Evolutionary conservation across 53 echinoderm and acorn worm genomes (phyloP).

Genomic region (Hippasteria phrygiana): DNA sequence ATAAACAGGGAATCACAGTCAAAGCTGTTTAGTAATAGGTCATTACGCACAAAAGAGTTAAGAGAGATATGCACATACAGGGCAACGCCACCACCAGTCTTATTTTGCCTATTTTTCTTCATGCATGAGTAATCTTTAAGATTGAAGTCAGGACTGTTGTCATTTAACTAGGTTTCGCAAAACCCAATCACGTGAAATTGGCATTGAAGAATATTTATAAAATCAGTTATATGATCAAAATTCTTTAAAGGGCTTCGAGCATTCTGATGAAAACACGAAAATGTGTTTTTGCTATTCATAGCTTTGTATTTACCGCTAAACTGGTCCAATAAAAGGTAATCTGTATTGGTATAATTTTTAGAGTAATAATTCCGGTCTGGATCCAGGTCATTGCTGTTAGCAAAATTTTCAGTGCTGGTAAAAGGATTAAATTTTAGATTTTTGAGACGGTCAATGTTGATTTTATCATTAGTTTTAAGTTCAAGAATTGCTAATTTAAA

Average conservation of each 20-base stretch:
- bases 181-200: conserved; percentile 5
- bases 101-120: conserved; percentile 29
- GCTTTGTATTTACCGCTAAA: background rate
- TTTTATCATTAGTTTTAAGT: background rate
- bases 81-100: conserved; percentile 20
- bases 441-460: background rate
- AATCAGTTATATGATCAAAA: conserved; percentile 12
- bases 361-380: background rate
- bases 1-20: conserved; percentile 40
- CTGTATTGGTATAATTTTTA: background rate
- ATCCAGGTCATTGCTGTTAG: background rate
- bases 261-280: conserved; percentile 11
- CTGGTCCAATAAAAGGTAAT: background rate
- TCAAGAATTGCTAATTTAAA: background rate
- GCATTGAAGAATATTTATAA: background rate
- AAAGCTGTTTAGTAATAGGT: background rate
- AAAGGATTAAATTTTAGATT: background rate
- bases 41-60: background rate
- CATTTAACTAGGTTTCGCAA: conserved; percentile 18
- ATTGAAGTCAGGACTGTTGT: background rate
- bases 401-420: background rate
- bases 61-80: conserved; percentile 1
- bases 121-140: conserved; percentile 1
- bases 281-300: background rate
- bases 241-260: conserved; percentile 1